Base-by-base conservation (phyloP, 1,140 invertebrate species). In the Heliothis subflexa region DNA sequence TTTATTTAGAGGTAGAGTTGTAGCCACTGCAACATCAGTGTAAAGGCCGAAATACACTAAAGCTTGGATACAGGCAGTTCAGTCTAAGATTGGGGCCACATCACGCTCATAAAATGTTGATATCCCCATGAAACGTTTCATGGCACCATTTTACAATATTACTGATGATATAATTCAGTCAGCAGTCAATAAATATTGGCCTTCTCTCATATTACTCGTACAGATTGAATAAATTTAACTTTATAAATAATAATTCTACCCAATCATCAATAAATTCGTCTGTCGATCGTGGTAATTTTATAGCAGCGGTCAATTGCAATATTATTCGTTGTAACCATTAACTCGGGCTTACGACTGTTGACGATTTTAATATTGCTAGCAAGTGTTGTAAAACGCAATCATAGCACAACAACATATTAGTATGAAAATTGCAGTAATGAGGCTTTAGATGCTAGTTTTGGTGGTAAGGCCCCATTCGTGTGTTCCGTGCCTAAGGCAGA, bases 1-100 rank as follows among this genome's bases (percentile, higher is more conserved):
- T 86, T 86, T 66, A 61, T 78, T 72, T 61, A 71, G 68, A 28
- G 68, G 70, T 61, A 71, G 68, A 28, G 68, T 21, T 71, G 66
- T 47, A 71, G 49, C 13, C 21, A 45, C 66, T 70, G 47, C 47
- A 14, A 14, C 47, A 70, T 70, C 66, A 70, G 47, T 28, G 28
- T 70, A n/a, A 70, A 70, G 66, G 28, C 66, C 45, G 66, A 49
- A 70, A 70, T 18, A 52, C 66, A 70, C 61, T 62, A 11, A 14
- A 10, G n/a, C n/a, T 13, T 40, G 14, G 28, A 40, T 45, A 45
- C 3, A n/a, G 13, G 61, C 16, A 62, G 33, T 59, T 59, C 25
- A 25, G 25, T 21, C 21, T 3, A 28, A 4, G 55, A 59, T 59
- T 59, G 55, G 21, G 21, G 33, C 7, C 33, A 40, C 33, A 40